Base-by-base conservation (phyloP, 1,140 invertebrate species). In the Drosophila trapezifrons region DNA sequence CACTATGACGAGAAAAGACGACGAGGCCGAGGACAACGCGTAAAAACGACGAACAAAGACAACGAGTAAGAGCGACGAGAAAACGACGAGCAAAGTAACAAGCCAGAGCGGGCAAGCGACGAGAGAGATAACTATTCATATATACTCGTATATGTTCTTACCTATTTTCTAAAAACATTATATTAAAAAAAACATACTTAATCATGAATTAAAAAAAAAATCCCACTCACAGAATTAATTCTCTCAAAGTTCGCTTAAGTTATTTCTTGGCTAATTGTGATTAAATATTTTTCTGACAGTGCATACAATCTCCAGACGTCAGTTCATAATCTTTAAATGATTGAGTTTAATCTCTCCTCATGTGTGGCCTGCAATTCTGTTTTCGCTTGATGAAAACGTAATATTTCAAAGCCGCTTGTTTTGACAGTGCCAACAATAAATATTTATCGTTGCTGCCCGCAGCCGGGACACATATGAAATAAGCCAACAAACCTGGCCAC, bases 361-460 rank as follows among this genome's bases (percentile, higher is more conserved):
- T 35, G 8, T 29, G 38, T 27, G n/a, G 6, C 17, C 4, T 47
- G n/a, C 43, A 40, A 32, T n/a, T 67, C 15, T 8, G 15, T 18
- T n/a, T n/a, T n/a, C 2, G 25, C 1, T 32, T 47, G 35, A 70
- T 46, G 32, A 70, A 71, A 71, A 27, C 5, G n/a, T 70, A 9
- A 17, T 47, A 32, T 32, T 35, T 20, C 4, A 64, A 17, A 35
- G n/a, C 35, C 4, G n/a, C 12, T 37, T 18, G 15, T 25, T 59
- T 22, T 40, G 37, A 10, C 13, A 27, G 25, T 29, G 51, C 9
- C 15, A 47, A 43, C 42, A 55, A 55, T 56, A 49, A 73, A 72
- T 47, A 75, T 73, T 63, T 63, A 75, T 56, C 20, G 15, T 13
- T 27, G 17, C 37, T 37, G 25, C 42, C n/a, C n/a, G n/a, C n/a